Percentiles rank a stretch among this genome's conserved stretches.
Conservation (phyloP, 2,113 vertebrate genomes). For the Clarias magur region DNA sequence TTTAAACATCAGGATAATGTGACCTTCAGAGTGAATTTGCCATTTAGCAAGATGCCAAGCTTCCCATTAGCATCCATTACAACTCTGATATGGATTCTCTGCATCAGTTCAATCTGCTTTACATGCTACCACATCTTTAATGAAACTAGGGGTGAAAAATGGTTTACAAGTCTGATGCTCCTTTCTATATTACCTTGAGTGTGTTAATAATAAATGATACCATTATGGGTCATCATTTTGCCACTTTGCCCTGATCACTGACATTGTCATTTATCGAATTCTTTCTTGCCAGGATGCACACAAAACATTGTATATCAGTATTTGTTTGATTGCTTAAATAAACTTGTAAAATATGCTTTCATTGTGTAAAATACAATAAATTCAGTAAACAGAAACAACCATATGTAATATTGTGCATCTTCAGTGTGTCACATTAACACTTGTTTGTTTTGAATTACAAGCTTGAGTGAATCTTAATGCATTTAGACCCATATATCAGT, state of each 20-base stretch:
- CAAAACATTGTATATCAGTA: neutral
- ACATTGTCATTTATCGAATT: neutral
- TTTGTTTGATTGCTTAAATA: neutral
- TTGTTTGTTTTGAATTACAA: neutral
- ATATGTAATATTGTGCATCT: neutral
- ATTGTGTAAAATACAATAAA: neutral
- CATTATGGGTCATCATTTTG: neutral
- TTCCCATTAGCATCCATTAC: neutral
- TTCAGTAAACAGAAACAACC: neutral
- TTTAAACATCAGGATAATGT: slow-evolving; percentile 4
- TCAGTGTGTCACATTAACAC: neutral
- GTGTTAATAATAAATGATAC: slow-evolving; percentile 5
- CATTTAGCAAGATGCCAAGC: neutral
- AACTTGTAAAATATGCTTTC: neutral
- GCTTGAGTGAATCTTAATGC: neutral
- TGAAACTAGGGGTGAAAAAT: neutral
- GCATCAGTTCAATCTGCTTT: neutral
- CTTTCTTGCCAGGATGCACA: neutral
- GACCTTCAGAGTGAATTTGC: neutral
- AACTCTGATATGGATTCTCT: slow-evolving; percentile 7
- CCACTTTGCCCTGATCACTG: neutral
- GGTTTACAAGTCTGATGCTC: neutral
- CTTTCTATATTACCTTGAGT: neutral
- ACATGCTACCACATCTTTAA: neutral
- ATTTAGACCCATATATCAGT: neutral